These are phyloP conservation scores for Ophthalmotilapia sp. DNA, from an alignment of 2,113 vertebrate species.

Conservation along the genomic window DNA sequence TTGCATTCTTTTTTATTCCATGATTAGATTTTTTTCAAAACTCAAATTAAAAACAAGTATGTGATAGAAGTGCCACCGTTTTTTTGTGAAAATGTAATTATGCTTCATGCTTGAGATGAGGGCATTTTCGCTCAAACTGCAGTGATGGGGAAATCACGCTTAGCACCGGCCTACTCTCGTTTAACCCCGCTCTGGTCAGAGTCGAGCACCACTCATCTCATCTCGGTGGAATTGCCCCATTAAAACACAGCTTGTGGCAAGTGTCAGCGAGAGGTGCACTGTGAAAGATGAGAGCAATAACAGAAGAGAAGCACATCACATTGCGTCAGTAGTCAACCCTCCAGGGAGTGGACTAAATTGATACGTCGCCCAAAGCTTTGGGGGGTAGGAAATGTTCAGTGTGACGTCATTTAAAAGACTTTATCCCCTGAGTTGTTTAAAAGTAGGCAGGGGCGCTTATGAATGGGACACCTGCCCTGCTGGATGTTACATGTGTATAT, in stretches of 20 bases:
- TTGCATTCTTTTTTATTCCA: neutral
- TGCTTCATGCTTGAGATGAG: neutral
- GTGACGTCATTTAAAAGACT: constrained; percentile 32
- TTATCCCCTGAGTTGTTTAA: neutral
- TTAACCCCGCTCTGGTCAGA: constrained; percentile 11
- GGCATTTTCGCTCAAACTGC: neutral
- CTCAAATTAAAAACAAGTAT: neutral
- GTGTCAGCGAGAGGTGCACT: constrained; percentile 34
- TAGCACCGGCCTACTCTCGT: neutral
- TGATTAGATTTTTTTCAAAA: neutral
- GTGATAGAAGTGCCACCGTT: neutral
- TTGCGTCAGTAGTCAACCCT: constrained; percentile 1
- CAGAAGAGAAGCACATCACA: constrained; percentile 14
- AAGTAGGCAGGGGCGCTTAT: neutral
- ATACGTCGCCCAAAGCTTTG: neutral
- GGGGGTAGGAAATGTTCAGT: neutral
- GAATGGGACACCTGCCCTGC: neutral
- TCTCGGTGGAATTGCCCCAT: constrained; percentile 27
- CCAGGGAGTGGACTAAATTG: neutral
- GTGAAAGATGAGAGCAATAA: constrained; percentile 65
- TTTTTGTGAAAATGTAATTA: neutral
- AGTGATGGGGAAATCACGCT: neutral
- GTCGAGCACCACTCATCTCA: constrained; percentile 11
- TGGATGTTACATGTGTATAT: neutral
- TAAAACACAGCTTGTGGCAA: constrained; percentile 57